These are phyloP conservation scores for Dermatemys mawii DNA, from an alignment of 2,113 vertebrate species.

Conservation along the genomic window DNA sequence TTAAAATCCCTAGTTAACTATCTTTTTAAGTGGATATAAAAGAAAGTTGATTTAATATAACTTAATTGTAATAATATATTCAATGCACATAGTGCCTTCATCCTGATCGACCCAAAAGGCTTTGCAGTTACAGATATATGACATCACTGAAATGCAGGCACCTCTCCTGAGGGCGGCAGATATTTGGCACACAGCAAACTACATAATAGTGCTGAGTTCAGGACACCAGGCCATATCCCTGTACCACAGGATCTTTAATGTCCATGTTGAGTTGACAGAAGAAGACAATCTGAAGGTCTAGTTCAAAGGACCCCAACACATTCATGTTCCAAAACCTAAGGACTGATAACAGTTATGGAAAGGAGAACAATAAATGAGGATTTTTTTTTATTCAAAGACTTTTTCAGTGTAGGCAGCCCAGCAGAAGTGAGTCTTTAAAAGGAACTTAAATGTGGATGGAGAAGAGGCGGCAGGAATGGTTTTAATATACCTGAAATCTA, in stretches of 20 bases:
- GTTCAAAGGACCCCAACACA: accelerated
- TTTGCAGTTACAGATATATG: not conserved
- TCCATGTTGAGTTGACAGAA: accelerated
- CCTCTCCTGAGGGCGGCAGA: not conserved
- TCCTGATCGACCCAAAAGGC: not conserved
- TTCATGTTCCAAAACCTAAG: not conserved
- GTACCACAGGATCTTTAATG: not conserved
- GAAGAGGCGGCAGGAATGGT: not conserved
- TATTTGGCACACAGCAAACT: too few species aligned
- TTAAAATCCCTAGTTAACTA: constrained; percentile 25
- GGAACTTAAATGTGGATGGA: not conserved
- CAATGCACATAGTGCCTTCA: not conserved
- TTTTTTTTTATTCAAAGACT: not conserved
- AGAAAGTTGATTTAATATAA: constrained; percentile 16
- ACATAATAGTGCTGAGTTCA: not conserved
- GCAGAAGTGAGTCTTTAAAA: not conserved
- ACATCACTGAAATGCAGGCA: not conserved
- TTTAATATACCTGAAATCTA: not conserved
- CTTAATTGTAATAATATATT: not conserved
- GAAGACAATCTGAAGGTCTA: accelerated
- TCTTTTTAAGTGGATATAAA: constrained; percentile 17
- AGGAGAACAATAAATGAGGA: not conserved
- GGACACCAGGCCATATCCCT: not conserved
- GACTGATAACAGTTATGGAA: not conserved
- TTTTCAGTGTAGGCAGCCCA: not conserved